Conservation (phyloP, 2,113 vertebrate genomes). For the Dendropsophus ebraccatus region DNA sequence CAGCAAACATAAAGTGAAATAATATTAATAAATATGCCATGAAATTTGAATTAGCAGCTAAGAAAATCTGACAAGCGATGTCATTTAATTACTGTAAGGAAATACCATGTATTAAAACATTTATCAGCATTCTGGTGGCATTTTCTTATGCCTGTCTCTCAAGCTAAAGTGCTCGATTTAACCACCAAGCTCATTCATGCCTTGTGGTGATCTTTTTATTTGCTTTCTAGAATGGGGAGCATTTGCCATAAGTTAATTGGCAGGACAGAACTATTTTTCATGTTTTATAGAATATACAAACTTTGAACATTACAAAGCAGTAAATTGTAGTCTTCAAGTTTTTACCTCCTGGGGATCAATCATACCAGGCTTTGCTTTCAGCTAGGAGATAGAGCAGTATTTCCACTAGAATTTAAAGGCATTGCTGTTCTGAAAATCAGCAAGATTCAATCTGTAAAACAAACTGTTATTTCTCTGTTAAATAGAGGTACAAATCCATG, state of each 20-base stretch:
- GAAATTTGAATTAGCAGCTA: constrained; percentile 72
- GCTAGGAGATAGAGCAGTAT: background rate
- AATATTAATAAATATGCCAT: constrained; percentile 50
- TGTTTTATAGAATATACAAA: constrained; percentile 82
- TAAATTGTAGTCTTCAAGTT: constrained; percentile 71
- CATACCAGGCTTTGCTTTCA: background rate
- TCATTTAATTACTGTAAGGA: constrained; percentile 77
- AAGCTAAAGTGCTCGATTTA: constrained; percentile 80
- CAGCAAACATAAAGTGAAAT: constrained; percentile 41
- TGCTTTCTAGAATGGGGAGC: constrained; percentile 73
- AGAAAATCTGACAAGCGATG: constrained; percentile 75
- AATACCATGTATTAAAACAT: constrained; percentile 77
- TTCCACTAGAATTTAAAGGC: background rate
- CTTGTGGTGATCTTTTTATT: constrained; percentile 76
- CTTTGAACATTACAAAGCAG: constrained; percentile 77
- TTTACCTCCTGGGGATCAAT: constrained; percentile 1
- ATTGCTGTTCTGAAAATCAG: constrained; percentile 1
- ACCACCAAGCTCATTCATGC: constrained; percentile 76
- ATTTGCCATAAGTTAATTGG: constrained; percentile 81
- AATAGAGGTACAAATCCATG: background rate
- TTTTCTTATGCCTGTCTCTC: constrained; percentile 77
- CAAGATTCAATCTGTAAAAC: background rate
- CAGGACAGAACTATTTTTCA: constrained; percentile 79
- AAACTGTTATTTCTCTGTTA: constrained; percentile 5
- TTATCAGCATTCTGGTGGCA: constrained; percentile 80